These are phyloP conservation scores for Meriones psammophilus DNA, from an alignment of 2,797 vertebrate species.

Conservation along the genomic window DNA sequence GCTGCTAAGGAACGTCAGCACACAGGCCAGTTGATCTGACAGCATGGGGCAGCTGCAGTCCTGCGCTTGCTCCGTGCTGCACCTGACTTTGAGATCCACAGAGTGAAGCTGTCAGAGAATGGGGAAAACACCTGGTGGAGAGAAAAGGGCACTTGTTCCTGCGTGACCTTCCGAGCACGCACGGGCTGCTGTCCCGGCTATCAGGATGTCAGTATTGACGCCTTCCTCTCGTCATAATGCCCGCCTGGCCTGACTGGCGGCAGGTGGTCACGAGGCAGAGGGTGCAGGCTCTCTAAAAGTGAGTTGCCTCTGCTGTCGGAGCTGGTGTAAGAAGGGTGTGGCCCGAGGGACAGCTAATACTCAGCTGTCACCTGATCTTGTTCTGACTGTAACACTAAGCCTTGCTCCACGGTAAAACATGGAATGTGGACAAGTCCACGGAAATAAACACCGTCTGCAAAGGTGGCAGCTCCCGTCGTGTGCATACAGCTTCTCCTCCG, in stretches of 20 bases:
- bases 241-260: not conserved
- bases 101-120: not conserved
- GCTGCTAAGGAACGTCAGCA: not conserved
- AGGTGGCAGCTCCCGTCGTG: no score
- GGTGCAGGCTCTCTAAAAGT: not conserved
- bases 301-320: not conserved
- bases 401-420: not conserved
- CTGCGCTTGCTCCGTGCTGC: not conserved
- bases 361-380: not conserved
- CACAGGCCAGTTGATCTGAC: not conserved
- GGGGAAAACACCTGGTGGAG: not conserved
- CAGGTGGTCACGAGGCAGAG: not conserved
- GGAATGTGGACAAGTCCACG: not conserved
- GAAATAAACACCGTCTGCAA: not conserved
- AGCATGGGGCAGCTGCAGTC: rapidly evolving
- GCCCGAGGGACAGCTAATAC: not conserved
- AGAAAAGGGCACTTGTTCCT: not conserved
- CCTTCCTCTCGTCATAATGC: not conserved
- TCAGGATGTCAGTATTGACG: not conserved
- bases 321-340: not conserved
- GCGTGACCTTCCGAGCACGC: not conserved
- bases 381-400: not conserved
- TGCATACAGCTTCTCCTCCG: no score
- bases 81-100: not conserved
- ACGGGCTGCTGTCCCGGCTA: not conserved